These are phyloP conservation scores for Phalacrocorax aristotelis DNA, from an alignment of 2,113 vertebrate species.

Conservation along the genomic window DNA sequence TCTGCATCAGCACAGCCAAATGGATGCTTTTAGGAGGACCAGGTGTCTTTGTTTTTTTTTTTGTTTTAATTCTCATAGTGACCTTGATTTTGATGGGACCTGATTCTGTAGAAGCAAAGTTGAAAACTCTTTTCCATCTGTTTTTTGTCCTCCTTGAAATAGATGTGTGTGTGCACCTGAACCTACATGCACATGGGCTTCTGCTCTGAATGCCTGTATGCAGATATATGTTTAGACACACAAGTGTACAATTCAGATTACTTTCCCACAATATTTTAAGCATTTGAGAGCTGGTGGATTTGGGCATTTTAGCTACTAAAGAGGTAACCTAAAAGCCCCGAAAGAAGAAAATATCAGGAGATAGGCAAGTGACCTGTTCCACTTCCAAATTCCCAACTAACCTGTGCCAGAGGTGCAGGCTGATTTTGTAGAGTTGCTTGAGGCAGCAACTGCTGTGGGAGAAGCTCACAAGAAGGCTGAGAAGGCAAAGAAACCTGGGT, in stretches of 20 bases:
- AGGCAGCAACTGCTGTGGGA: constrained; percentile 71
- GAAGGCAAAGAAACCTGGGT: constrained; percentile 67
- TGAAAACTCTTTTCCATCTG: not conserved
- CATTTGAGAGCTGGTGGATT: not conserved
- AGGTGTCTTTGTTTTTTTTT: not conserved
- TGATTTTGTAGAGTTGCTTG: constrained; percentile 69
- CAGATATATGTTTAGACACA: not conserved
- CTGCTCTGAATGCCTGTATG: not conserved
- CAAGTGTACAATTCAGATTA: not conserved
- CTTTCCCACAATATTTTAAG: not conserved
- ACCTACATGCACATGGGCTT: not conserved
- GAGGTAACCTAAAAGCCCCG: not conserved
- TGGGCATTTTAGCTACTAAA: not conserved
- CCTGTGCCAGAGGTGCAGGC: constrained; percentile 72
- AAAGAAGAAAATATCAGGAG: not conserved
- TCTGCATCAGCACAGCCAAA: not conserved
- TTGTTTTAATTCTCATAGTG: not conserved
- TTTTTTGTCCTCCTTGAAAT: not conserved
- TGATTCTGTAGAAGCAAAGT: not conserved
- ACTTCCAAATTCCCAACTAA: constrained; percentile 52
- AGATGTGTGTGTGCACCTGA: not conserved
- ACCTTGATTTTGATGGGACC: not conserved
- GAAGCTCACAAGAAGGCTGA: constrained; percentile 68
- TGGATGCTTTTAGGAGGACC: not conserved
- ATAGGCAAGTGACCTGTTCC: not conserved